Base-by-base conservation (phyloP, 2,888 invertebrate species). In the Leptarthrus brevirostris region DNA sequence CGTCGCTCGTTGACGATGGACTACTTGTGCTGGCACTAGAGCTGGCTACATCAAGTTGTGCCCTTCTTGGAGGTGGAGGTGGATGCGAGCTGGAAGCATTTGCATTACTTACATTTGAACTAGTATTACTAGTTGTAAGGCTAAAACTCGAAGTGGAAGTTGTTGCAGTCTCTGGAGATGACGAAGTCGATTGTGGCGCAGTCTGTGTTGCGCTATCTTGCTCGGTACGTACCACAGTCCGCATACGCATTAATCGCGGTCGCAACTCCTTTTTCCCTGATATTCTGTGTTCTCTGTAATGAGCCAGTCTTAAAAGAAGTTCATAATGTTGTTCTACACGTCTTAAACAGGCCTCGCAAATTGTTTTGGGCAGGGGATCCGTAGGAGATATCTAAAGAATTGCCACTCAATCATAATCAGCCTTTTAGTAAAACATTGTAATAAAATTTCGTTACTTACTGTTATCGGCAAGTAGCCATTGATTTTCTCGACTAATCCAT, bases 391-490 rank as follows among this genome's bases (percentile, higher is more conserved):
- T 89, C 90, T 90, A 24, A 10, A 40, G 3, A 40, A 40, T 40
- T 40, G 3, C 40, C 40, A 40, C n/a, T n/a, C 40, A 6, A 40
- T 30, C 4, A 30, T 6, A 30, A 30, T 30, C 30, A 40, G 12
- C n/a, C 6, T 40, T 12, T n/a, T 40, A 12, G 40, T 3, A 40
- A 40, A n/a, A 40, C 12, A 12, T 12, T n/a, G 3, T 3, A 16
- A 36, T n/a, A 24, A 70, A 44, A 66, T 5, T 61, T 54, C 8
- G 34, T 56, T 34, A 75, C 88, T 86, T 86, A 94, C 94, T 80
- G 91, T 92, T 80, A 94, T 92, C 75, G 94, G 93, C 75, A 94
- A 87, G 83, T 93, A 91, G 80, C 90, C 90, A 85, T 91, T 91
- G 80, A 94, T 92, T 88, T 94, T 93, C 80, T 92, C 90, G 34